phyloP scores from a whole-genome alignment of 2,888 invertebrate species.

The Kryphioiulus occultus region DNA sequence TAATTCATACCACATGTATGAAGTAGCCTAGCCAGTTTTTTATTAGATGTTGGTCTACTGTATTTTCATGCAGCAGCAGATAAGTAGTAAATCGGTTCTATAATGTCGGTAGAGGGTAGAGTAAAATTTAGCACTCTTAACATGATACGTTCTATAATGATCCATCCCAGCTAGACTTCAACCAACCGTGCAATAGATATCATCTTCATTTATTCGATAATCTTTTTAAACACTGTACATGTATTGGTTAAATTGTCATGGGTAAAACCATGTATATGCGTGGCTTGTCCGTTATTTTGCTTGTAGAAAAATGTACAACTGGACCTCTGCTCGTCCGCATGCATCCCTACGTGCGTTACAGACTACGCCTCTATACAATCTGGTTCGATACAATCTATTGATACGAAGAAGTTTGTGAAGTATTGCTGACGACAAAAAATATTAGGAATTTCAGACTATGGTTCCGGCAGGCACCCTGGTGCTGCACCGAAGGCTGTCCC shows the following conservation, averaged over 20 bases:
- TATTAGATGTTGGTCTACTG: too few relatives aligned
- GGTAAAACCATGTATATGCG: not conserved
- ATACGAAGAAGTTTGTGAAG: not conserved
- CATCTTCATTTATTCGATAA: not conserved
- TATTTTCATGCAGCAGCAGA: too few relatives aligned
- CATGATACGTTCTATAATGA: too few relatives aligned
- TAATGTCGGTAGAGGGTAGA: too few relatives aligned
- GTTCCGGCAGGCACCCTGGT: constrained; percentile 11
- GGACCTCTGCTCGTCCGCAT: not conserved
- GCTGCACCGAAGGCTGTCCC: not conserved
- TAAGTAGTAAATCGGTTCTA: too few relatives aligned
- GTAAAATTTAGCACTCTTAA: too few relatives aligned
- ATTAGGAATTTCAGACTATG: constrained; percentile 27
- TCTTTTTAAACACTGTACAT: not conserved
- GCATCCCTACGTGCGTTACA: not conserved
- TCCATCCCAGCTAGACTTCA: not conserved
- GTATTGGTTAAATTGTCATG: not conserved
- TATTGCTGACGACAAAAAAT: constrained; percentile 1
- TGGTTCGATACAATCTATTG: not conserved
- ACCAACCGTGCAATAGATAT: constrained; percentile 7
- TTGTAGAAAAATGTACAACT: not conserved
- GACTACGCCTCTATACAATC: not conserved
- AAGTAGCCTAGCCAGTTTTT: too few relatives aligned
- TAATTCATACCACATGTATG: too few relatives aligned
- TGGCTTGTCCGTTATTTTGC: not conserved